These are phyloP conservation scores for Chelmon rostratus DNA, from an alignment of 2,797 vertebrate species.

Conservation along the genomic window DNA sequence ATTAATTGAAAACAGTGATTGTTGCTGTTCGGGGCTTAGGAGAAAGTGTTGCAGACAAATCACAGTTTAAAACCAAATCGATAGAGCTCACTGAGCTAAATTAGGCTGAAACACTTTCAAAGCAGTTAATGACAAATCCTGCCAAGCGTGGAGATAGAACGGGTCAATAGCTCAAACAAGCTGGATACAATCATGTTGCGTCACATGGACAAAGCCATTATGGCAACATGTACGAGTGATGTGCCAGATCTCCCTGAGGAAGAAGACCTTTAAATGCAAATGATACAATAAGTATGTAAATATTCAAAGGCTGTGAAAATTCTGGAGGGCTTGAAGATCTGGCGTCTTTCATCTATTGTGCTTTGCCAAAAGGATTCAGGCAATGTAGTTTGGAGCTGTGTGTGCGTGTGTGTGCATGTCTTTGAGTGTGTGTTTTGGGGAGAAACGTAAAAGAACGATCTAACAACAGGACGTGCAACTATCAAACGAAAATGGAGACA, in stretches of 20 bases:
- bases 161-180: slow-evolving; percentile 78
- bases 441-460: slow-evolving; percentile 42
- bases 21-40: slow-evolving; percentile 71
- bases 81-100: slow-evolving; percentile 81
- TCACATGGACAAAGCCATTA: slow-evolving; percentile 60
- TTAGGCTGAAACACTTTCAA: slow-evolving; percentile 81
- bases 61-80: slow-evolving; percentile 84
- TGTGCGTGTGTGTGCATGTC: neutral
- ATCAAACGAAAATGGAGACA: slow-evolving; percentile 37
- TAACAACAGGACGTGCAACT: slow-evolving; percentile 38
- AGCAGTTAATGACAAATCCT: slow-evolving; percentile 81
- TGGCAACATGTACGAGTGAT: slow-evolving; percentile 24
- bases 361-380: slow-evolving; percentile 35
- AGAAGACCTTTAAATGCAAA: slow-evolving; percentile 51
- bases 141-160: slow-evolving; percentile 61
- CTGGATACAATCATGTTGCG: slow-evolving; percentile 61
- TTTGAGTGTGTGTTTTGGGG: slow-evolving; percentile 22
- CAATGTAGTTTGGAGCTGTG: slow-evolving; percentile 15
- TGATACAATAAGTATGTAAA: slow-evolving; percentile 47
- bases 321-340: slow-evolving; percentile 29
- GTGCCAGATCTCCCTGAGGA: slow-evolving; percentile 31
- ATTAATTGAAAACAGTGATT: slow-evolving; percentile 81
- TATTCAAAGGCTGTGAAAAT: slow-evolving; percentile 44
- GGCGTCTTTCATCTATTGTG: slow-evolving; percentile 44
- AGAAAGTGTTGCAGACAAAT: slow-evolving; percentile 79